phyloP scores from a whole-genome alignment of 2,113 vertebrate genomes.

The Actenoides lindsayi region DNA sequence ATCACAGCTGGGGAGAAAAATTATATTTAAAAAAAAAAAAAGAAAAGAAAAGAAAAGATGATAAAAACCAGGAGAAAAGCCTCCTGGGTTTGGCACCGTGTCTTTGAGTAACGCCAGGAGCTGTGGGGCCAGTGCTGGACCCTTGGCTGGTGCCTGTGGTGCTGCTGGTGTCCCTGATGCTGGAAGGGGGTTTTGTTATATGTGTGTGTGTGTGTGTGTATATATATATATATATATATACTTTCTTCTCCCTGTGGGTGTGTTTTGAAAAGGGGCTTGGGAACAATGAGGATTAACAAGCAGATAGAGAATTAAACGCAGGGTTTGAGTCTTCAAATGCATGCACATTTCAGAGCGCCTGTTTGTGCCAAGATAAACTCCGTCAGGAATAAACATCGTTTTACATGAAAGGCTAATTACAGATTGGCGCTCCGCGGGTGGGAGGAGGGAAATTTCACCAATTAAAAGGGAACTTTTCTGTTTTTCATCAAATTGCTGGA shows the following conservation, averaged over 20 bases:
- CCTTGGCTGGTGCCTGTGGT: neutral
- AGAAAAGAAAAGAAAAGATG: neutral
- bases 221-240: neutral
- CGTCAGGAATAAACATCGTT: constrained; percentile 63
- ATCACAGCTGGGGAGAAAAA: neutral
- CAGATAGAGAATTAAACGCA: constrained; percentile 58
- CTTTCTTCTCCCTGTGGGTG: constrained; percentile 40
- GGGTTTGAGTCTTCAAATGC: constrained; percentile 55
- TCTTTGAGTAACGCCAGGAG: rapidly evolving
- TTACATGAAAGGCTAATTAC: constrained; percentile 66
- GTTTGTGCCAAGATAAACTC: constrained; percentile 63
- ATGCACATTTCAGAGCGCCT: constrained; percentile 32
- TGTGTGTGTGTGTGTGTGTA: neutral
- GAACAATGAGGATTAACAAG: constrained; percentile 62
- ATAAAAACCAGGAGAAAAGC: neutral
- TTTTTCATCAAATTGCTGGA: neutral
- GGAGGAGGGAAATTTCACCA: constrained; percentile 64
- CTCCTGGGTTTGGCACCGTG: neutral
- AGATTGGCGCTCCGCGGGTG: constrained; percentile 34
- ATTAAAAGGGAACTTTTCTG: constrained; percentile 52
- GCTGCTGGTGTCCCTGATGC: neutral
- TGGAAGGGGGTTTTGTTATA: neutral
- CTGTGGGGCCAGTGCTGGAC: rapidly evolving
- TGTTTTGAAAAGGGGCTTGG: constrained; percentile 62
- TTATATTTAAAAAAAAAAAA: neutral